Base-by-base conservation (phyloP, 30 jellyfish, hydroid and myxozoan species). In the Cassiopea xamachana region DNA sequence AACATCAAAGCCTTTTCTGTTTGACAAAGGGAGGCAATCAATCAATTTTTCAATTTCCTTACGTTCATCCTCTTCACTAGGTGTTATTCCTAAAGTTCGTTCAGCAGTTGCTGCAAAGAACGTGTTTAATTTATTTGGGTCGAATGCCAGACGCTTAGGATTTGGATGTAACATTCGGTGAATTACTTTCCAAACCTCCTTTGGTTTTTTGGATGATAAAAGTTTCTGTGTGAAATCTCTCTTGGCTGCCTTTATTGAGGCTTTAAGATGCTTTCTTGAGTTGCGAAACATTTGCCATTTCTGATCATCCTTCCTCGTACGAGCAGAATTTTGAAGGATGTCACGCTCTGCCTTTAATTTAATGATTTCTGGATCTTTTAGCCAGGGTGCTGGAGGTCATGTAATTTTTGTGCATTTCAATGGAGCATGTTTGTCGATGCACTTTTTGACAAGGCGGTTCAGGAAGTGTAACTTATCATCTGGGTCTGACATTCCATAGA, bases 361-460 rank as follows among this genome's bases (percentile, higher is more conserved):
- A 16, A 43, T 49, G 48, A 67, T 88, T 77, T 14, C 59, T 91
- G 87, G 78, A 85, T 85, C 92, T 71, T 87, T 80, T 76, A 92
- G 46, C 96, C 97, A 92, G 62, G 98, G 96, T 39, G 93, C 93
- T 44, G 93, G 93, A 49, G 98, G 98, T 15, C 92, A 76, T 55
- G 92, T 91, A 6, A 87, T 60, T 81, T 87, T 83, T 46, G 88
- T 69, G n/a, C 92, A 10, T 13, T 46, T 68, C 49, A 46, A 70
- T 13, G 92, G 74, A 3, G 73, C 92, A 67, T 67, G 92, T 15
- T 17, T 44, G 55, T 83, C 87, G 46, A 64, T 68, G 50, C 87
- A 68, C 73, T 45, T 19, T 19, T 6, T 43, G 71, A 48, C 16
- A n/a, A 64, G 7, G 48, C 43, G 14, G 47, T 83, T 83, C n/a